Evolutionary conservation across 2,113 vertebrate species (phyloP).

Genomic region (Podarcis cretensis): DNA sequence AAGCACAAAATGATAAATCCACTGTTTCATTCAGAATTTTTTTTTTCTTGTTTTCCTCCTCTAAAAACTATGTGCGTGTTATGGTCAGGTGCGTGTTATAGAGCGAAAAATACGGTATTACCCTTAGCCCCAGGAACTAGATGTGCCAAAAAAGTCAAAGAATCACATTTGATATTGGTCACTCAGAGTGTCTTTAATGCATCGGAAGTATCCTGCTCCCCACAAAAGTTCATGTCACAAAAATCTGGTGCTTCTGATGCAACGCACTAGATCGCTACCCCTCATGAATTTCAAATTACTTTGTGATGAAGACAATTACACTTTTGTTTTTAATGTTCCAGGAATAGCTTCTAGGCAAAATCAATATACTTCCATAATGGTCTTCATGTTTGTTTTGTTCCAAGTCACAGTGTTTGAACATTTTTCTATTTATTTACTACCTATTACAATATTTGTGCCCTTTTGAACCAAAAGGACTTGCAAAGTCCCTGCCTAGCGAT

Average conservation of each 20-base stretch:
- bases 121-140: neutral
- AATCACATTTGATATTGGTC: constrained; percentile 8
- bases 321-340: neutral
- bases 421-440: neutral
- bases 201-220: neutral
- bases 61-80: too few species aligned
- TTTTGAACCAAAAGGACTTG: neutral
- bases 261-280: neutral
- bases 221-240: neutral
- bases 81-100: too few species aligned
- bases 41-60: too few species aligned
- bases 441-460: neutral
- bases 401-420: neutral
- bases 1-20: too few species aligned
- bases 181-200: neutral
- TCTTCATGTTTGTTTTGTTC: neutral
- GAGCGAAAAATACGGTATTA: too few species aligned
- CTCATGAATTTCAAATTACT: neutral
- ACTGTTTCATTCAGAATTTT: too few species aligned
- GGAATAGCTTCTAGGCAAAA: neutral
- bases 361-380: neutral
- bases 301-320: neutral
- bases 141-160: constrained; percentile 1
- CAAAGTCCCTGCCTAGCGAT: neutral
- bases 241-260: neutral